Evolutionary conservation across 2,888 invertebrate species (phyloP), one percentile per base, ranked within the genome.

Genomic region (Lingula anatina): DNA sequence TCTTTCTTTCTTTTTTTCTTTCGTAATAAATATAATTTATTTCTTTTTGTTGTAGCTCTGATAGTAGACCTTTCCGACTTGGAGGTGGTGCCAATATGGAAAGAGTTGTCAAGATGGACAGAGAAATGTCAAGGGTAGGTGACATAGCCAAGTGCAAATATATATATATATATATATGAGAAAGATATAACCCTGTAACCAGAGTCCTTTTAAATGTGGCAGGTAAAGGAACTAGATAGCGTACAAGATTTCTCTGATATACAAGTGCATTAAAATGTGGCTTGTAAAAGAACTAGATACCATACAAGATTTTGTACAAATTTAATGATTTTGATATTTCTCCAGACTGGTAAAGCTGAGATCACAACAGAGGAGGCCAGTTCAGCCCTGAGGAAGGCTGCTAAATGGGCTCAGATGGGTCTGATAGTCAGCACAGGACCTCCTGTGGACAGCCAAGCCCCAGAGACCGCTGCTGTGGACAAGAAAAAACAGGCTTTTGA

Each of bases 361-460:
- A 57, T 75, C 38, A 66, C 67, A 18, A 74, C 74, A 37, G 77
- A 76, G 46, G 76, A 76, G 51, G 71, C 73, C 1, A 57, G 68
- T 40, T 57, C 63, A 28, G 75, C 76, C 5, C 60, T 73, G 23
- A 61, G 70, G 26, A 65, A 68, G 48, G 77, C 75, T 9, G 69
- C 71, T 40, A 73, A 75, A 56, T 74, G 75, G 71, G 73, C 76
- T 25, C 73, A 75, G 64, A 66, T 69, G 56, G 77, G 77, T 0
- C 60, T 75, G 23, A 67, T 76, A 3, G 70, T 75, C 5, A 75
- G 76, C 21, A 70, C 75, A 15, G 70, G 70, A 3, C 68, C 73
- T 2, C 72, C 73, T 2, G 58, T 64, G 12, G 71, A 73, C n/a
- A 57, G 52, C 4, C 53, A 55, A 3, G 54, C 55, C 5, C 41